A percentile compares a stretch with the other conserved stretches of the same genome.
Conservation (phyloP, 2,113 vertebrate species). For the Nycticorax nycticorax region DNA sequence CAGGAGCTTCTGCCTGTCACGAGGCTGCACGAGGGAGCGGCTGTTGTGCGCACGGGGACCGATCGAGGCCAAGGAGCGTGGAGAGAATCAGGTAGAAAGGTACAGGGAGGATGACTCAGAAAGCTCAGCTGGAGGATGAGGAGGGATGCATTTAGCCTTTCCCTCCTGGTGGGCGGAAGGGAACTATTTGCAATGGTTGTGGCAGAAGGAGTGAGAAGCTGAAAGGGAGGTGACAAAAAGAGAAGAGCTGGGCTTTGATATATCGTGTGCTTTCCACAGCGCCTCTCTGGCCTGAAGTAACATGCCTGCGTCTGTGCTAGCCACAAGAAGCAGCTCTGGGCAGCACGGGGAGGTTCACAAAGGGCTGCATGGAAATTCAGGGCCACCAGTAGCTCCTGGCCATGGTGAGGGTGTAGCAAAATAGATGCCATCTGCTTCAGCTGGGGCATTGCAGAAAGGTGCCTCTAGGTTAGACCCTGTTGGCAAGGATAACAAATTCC, state of each 20-base stretch:
- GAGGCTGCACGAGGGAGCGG: background rate
- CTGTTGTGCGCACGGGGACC: rapidly evolving
- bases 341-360: rapidly evolving
- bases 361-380: background rate
- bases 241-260: background rate
- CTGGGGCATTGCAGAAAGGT: background rate
- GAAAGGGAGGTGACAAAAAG: background rate
- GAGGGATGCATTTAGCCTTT: background rate
- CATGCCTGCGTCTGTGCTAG: background rate
- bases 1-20: rapidly evolving
- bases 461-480: background rate
- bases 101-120: background rate
- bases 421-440: background rate
- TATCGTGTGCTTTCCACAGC: background rate
- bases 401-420: background rate
- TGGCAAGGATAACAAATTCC: background rate
- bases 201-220: background rate
- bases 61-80: background rate
- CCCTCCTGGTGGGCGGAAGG: background rate
- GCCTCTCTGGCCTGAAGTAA: background rate
- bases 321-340: background rate
- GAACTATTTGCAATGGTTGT: background rate
- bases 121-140: background rate
- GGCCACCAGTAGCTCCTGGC: background rate
- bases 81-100: background rate